Evolutionary conservation across 2,113 vertebrate species (phyloP).

Genomic region (Neolamprologus cancellatus): DNA sequence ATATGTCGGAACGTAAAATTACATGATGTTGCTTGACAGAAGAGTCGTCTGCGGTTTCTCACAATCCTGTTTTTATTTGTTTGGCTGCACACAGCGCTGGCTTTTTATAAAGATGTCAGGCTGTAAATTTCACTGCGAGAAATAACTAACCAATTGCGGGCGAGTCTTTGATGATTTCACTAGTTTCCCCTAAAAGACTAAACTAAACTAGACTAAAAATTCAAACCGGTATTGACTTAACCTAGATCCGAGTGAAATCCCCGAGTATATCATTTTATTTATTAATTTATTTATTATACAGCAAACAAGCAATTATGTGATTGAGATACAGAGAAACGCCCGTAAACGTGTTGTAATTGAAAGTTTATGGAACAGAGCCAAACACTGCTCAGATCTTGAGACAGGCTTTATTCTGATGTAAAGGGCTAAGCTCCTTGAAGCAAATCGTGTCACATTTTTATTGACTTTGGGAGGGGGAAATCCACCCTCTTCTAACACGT

Average conservation of each 20-base stretch:
- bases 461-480: conserved; percentile 18
- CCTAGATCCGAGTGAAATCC: neutral
- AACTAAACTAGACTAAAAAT: neutral
- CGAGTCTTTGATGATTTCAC: neutral
- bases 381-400: neutral
- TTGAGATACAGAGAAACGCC: neutral
- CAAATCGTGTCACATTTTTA: conserved; percentile 2
- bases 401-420: neutral
- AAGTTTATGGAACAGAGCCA: neutral
- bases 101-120: neutral
- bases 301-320: neutral
- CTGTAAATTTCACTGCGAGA: conserved; percentile 13
- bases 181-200: neutral
- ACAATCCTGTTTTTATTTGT: neutral
- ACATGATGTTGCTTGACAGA: neutral
- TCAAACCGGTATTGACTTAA: neutral
- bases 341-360: conserved; percentile 13
- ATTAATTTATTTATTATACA: neutral
- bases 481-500: neutral
- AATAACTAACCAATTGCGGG: neutral
- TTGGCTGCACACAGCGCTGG: neutral
- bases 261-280: neutral
- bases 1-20: neutral
- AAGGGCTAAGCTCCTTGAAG: neutral
- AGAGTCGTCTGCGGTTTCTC: conserved; percentile 38